Conservation (phyloP, 2,797 vertebrate species). For the Arnoldichthys spilopterus region DNA sequence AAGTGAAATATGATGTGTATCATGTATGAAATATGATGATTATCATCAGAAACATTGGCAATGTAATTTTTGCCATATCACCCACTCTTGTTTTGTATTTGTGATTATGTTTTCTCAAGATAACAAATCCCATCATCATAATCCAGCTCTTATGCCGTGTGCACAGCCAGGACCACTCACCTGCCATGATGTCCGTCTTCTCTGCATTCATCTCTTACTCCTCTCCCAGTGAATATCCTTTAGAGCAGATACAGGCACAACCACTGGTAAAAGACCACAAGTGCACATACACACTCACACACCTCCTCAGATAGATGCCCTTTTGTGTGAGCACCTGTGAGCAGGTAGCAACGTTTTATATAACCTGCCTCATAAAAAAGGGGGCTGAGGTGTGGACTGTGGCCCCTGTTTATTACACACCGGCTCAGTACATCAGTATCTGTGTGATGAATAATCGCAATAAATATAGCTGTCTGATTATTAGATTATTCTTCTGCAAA, state of each 20-base stretch:
- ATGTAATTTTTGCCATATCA: too few relatives aligned
- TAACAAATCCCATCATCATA: background rate
- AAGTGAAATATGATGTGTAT: too few relatives aligned
- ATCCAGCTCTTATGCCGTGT: background rate
- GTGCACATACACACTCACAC: slow-evolving; percentile 7
- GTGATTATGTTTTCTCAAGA: background rate
- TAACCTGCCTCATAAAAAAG: slow-evolving; percentile 39
- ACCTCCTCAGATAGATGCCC: slow-evolving; percentile 6
- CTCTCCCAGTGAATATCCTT: slow-evolving; percentile 59
- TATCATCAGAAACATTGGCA: too few relatives aligned
- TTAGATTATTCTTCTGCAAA: background rate
- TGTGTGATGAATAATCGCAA: background rate
- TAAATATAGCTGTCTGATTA: background rate
- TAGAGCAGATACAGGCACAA: slow-evolving; percentile 20
- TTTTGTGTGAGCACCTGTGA: slow-evolving; percentile 25
- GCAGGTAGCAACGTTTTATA: slow-evolving; percentile 46
- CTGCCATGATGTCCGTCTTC: slow-evolving; percentile 70
- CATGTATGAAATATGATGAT: too few relatives aligned
- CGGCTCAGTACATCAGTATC: background rate
- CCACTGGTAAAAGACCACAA: background rate
- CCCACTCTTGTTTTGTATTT: too few relatives aligned
- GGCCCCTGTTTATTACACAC: slow-evolving; percentile 43
- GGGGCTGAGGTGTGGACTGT: slow-evolving; percentile 25
- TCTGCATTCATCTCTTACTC: slow-evolving; percentile 10
- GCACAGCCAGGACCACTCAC: slow-evolving; percentile 62